These are phyloP conservation scores for Noctuana brunneofusca DNA, from an alignment of 2,888 invertebrate species.

Conservation along the genomic window DNA sequence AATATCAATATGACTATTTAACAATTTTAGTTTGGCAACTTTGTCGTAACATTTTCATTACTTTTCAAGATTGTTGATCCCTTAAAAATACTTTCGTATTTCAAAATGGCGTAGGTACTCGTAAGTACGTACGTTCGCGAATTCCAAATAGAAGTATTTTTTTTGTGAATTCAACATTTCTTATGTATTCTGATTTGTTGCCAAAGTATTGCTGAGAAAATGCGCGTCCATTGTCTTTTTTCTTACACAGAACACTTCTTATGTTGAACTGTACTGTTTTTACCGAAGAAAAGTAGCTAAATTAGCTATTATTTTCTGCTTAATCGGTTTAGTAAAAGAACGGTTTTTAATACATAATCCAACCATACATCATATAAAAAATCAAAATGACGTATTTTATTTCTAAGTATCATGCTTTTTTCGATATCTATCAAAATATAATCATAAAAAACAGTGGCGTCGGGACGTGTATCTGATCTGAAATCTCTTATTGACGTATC, in stretches of 20 bases:
- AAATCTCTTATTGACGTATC: slow-evolving; percentile 31
- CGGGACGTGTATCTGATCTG: slow-evolving; percentile 8
- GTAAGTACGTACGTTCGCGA: neutral
- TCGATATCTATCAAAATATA: too few species aligned
- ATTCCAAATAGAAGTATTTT: neutral
- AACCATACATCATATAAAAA: too few species aligned
- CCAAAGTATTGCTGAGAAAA: neutral
- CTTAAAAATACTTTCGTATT: neutral
- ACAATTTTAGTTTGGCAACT: neutral
- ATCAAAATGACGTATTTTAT: too few species aligned
- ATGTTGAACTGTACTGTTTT: neutral
- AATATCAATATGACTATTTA: neutral
- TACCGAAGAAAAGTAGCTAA: too few species aligned
- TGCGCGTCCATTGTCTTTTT: too few species aligned
- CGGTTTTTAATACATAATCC: too few species aligned
- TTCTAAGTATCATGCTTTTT: too few species aligned
- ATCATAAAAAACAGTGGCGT: too few species aligned
- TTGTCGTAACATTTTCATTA: neutral
- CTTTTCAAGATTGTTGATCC: neutral
- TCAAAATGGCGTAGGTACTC: neutral
- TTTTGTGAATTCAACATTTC: slow-evolving; percentile 9
- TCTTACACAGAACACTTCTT: neutral
- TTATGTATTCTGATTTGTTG: neutral
- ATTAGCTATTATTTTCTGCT: too few species aligned
- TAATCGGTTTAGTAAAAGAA: too few species aligned